Percentiles rank a stretch among this genome's conserved stretches.
Evolutionary conservation across 2,888 invertebrate species (phyloP).

Genomic region (Panorpa germanica): DNA sequence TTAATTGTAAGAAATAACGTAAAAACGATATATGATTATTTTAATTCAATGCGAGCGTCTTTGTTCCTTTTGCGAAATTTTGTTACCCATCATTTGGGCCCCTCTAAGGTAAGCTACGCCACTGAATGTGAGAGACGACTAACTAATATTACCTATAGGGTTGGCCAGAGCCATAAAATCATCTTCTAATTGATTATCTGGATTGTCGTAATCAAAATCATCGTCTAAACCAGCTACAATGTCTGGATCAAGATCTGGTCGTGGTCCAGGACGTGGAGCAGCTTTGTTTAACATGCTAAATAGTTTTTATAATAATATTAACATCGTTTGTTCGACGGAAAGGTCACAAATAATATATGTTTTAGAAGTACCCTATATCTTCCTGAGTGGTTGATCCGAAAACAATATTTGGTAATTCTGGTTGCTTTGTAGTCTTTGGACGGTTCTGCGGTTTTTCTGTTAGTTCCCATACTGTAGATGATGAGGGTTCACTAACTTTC

Average conservation of each 20-base stretch:
- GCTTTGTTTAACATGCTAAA: slow-evolving; percentile 24
- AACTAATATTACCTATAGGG: slow-evolving; percentile 23
- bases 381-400: slow-evolving; percentile 79
- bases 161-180: slow-evolving; percentile 78
- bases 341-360: slow-evolving; percentile 25
- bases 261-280: slow-evolving; percentile 26
- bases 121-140: too few relatives aligned
- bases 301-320: too few relatives aligned
- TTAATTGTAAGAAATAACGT: too few relatives aligned
- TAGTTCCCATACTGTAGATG: too few relatives aligned
- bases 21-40: too few relatives aligned
- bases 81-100: too few relatives aligned
- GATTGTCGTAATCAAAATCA: slow-evolving; percentile 72
- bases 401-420: slow-evolving; percentile 62
- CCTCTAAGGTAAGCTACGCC: too few relatives aligned
- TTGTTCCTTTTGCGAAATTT: too few relatives aligned
- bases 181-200: slow-evolving; percentile 74
- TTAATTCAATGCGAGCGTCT: too few relatives aligned
- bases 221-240: slow-evolving; percentile 85
- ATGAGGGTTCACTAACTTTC: too few relatives aligned
- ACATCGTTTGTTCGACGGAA: slow-evolving; percentile 2
- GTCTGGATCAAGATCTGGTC: slow-evolving; percentile 75
- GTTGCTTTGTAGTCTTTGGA: slow-evolving; percentile 14
- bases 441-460: slow-evolving; percentile 13
- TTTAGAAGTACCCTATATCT: slow-evolving; percentile 57